Conservation (phyloP, 2,888 invertebrate species). For the Pseudeuparius sepicola region DNA sequence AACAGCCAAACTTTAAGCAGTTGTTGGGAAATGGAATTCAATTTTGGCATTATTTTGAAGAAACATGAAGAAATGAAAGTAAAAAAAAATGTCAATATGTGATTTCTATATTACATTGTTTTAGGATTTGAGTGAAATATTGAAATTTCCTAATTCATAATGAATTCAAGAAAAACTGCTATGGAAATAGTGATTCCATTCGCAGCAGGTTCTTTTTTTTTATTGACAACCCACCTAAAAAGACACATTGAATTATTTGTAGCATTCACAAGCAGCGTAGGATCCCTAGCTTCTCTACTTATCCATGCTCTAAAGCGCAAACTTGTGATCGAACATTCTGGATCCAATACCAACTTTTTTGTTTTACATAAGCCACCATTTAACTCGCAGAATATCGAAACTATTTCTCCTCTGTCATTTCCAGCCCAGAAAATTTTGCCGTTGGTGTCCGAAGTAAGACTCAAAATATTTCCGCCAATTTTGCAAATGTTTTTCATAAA, state of each 20-base stretch:
- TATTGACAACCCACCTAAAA: slow-evolving; percentile 42
- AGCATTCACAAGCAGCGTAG: slow-evolving; percentile 68
- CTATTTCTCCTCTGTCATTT: slow-evolving; percentile 32
- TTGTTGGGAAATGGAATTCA: too few species aligned
- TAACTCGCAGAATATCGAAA: slow-evolving; percentile 34
- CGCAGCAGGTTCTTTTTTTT: too few species aligned
- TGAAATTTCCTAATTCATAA: too few species aligned
- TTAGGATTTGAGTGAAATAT: too few species aligned
- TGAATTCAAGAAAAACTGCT: too few species aligned
- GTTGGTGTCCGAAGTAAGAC: slow-evolving; percentile 67
- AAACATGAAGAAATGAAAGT: too few species aligned
- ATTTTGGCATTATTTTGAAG: too few species aligned
- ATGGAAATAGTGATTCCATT: too few species aligned
- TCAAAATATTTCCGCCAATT: slow-evolving; percentile 52
- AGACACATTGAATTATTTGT: slow-evolving; percentile 65
- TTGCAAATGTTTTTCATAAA: slow-evolving; percentile 55
- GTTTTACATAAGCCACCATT: slow-evolving; percentile 33
- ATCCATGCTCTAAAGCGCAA: slow-evolving; percentile 75
- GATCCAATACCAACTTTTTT: slow-evolving; percentile 29
- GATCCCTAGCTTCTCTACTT: slow-evolving; percentile 55
- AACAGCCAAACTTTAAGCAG: too few species aligned
- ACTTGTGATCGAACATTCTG: slow-evolving; percentile 50
- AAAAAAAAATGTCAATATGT: too few species aligned
- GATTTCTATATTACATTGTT: too few species aligned
- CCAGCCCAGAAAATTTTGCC: slow-evolving; percentile 69